phyloP scores from a whole-genome alignment of 2,797 vertebrate species.

The Bucorvus abyssinicus region DNA sequence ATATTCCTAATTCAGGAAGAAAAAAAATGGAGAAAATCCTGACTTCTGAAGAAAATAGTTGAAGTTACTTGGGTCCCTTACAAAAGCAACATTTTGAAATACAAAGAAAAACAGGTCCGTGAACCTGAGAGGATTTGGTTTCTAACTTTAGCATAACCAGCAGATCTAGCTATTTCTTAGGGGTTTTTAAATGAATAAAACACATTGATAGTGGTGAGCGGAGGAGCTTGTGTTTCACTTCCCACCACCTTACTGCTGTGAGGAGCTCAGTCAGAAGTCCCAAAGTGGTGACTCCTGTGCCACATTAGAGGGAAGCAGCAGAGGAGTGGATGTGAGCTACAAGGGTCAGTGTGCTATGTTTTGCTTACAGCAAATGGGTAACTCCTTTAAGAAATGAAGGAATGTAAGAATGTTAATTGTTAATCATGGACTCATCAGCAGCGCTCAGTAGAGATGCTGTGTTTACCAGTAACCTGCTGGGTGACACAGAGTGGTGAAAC shows the following conservation, averaged over 20 bases:
- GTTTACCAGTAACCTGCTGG: neutral
- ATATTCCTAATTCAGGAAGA: neutral
- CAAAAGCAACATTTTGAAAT: neutral
- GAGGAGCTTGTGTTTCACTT: neutral
- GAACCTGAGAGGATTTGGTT: neutral
- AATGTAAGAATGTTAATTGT: neutral
- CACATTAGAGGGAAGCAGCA: neutral
- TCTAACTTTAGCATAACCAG: neutral
- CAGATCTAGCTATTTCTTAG: neutral
- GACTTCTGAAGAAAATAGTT: neutral
- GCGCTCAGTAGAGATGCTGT: neutral
- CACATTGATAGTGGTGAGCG: accelerated
- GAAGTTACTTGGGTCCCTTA: neutral
- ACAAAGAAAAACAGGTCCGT: neutral
- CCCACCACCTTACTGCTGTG: accelerated
- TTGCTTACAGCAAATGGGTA: neutral
- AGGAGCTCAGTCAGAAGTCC: neutral
- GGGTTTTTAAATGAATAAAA: neutral
- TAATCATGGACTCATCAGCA: neutral
- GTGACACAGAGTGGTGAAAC: neutral
- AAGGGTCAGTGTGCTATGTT: neutral
- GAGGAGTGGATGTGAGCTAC: neutral
- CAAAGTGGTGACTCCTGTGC: neutral
- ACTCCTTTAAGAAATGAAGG: neutral
- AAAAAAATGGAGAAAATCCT: neutral